A percentile compares a stretch with the other conserved stretches of the same genome.
Evolutionary conservation across 37 sponge, comb jelly and placozoan species (phyloP).

Genomic region (Lycopodina hypogea): DNA sequence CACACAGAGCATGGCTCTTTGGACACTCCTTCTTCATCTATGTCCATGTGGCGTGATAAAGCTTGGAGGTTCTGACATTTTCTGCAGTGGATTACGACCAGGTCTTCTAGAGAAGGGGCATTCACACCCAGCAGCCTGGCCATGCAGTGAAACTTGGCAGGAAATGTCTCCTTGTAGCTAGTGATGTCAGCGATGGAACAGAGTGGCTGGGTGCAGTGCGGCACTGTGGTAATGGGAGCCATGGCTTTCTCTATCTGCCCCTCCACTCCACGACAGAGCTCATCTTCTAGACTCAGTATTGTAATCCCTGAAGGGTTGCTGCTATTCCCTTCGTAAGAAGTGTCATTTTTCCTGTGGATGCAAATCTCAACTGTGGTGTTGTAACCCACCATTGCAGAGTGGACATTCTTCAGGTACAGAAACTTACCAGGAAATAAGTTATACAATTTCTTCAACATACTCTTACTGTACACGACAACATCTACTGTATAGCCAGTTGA

Average conservation of each 20-base stretch:
- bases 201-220: not conserved
- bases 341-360: not conserved
- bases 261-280: not conserved
- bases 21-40: conserved; percentile 3
- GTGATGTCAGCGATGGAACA: conserved; percentile 8
- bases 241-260: not conserved
- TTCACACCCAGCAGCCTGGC: conserved; percentile 16
- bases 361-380: not conserved
- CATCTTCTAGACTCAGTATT: not conserved
- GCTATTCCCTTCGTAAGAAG: not conserved
- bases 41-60: not conserved
- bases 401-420: conserved; percentile 2
- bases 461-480: not conserved
- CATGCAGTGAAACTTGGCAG: conserved; percentile 16
- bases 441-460: not conserved
- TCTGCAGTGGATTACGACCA: conserved; percentile 16
- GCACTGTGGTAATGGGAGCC: not conserved
- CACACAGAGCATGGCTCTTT: not conserved
- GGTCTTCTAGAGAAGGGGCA: conserved; percentile 11
- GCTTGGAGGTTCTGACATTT: conserved; percentile 5
- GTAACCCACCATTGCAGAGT: not conserved
- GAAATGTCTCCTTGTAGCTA: not conserved
- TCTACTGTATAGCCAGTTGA: not conserved
- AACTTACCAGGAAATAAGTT: not conserved
- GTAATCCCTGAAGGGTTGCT: not conserved